These are phyloP conservation scores for Agapornis roseicollis DNA, from an alignment of 2,113 vertebrate species.

Conservation along the genomic window DNA sequence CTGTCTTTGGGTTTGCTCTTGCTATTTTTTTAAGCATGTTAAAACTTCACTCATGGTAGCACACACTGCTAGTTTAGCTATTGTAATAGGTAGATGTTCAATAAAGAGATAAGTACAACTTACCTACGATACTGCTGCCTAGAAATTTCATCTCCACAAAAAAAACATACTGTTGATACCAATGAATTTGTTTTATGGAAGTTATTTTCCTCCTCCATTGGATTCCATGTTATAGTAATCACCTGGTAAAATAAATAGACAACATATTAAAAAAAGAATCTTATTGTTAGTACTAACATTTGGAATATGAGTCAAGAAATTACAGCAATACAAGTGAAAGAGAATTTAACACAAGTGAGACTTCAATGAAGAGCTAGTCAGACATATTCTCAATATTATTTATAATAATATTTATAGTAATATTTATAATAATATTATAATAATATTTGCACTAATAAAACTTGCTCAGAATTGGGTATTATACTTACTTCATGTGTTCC, in stretches of 20 bases:
- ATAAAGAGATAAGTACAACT: conserved; percentile 25
- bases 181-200: conserved; percentile 59
- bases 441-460: background rate
- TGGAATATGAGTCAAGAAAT: background rate
- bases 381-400: background rate
- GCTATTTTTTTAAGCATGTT: background rate
- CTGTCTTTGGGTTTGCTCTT: background rate
- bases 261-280: background rate
- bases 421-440: background rate
- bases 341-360: background rate
- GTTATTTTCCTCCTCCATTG: conserved; percentile 60
- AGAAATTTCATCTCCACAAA: conserved; percentile 92
- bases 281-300: background rate
- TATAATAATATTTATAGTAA: background rate
- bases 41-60: background rate
- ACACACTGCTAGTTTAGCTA: too few species aligned
- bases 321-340: background rate
- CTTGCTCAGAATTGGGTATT: background rate
- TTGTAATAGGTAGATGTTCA: too few species aligned
- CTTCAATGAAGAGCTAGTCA: background rate
- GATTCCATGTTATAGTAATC: conserved; percentile 82
- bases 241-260: conserved; percentile 69
- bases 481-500: conserved; percentile 84
- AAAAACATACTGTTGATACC: conserved; percentile 83
- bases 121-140: conserved; percentile 92